phyloP scores from a whole-genome alignment of 2,888 invertebrate species.

The Cinara cedri region DNA sequence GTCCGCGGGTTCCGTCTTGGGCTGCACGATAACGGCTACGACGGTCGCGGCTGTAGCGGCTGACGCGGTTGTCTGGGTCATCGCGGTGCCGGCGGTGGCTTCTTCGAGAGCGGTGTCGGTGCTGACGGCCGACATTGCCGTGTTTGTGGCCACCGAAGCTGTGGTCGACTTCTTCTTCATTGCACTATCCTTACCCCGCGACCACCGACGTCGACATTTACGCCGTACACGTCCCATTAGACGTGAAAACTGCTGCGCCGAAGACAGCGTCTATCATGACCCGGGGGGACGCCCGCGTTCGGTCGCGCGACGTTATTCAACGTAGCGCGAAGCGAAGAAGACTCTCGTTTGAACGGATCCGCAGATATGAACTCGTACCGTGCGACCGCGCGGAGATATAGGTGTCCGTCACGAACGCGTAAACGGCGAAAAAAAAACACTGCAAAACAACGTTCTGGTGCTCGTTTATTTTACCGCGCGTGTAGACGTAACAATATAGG shows the following conservation, averaged over 20 bases:
- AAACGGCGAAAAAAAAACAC: too few relatives aligned
- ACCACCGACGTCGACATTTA: neutral
- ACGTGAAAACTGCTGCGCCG: neutral
- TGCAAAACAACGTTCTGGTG: too few relatives aligned
- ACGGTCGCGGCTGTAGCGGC: neutral
- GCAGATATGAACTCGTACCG: neutral
- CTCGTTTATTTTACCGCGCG: too few relatives aligned
- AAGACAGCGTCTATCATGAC: neutral
- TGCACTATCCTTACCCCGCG: neutral
- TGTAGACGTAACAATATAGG: too few relatives aligned
- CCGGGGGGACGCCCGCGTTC: neutral
- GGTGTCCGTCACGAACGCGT: too few relatives aligned
- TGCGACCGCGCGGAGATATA: too few relatives aligned
- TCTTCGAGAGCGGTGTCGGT: neutral
- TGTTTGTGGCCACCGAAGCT: neutral
- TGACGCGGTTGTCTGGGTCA: neutral
- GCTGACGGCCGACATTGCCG: neutral
- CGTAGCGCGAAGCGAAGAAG: neutral
- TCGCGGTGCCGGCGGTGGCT: neutral
- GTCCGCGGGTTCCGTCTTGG: neutral
- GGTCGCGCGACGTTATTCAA: neutral
- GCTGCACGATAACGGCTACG: constrained; percentile 21
- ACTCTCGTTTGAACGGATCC: neutral
- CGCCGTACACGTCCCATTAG: neutral
- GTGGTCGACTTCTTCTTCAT: neutral